These are phyloP conservation scores for Zapus hudsonius DNA, from an alignment of 2,113 vertebrate genomes.

Conservation along the genomic window DNA sequence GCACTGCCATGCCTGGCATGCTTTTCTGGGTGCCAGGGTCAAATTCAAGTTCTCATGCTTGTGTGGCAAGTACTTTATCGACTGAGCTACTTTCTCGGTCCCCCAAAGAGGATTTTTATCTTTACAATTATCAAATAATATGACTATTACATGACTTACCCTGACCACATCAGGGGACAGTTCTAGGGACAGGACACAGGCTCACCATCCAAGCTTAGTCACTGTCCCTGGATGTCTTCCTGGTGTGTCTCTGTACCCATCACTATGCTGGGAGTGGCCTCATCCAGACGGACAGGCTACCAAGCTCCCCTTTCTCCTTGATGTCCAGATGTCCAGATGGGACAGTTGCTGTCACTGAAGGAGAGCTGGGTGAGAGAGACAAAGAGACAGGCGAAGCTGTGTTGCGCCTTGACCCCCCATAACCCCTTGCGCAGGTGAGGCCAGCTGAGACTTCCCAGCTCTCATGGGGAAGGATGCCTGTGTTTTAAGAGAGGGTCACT, in stretches of 20 bases:
- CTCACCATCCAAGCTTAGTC: neutral
- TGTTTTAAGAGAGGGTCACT: neutral
- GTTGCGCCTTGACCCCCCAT: rapidly evolving
- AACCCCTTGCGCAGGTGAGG: neutral
- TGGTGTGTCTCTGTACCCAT: neutral
- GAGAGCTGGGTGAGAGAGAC: neutral
- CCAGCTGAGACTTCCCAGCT: too few species aligned
- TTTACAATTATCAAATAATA: neutral
- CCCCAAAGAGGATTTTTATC: neutral
- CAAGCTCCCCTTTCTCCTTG: neutral
- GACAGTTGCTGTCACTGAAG: neutral
- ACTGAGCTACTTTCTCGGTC: too few species aligned
- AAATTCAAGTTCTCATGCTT: too few species aligned
- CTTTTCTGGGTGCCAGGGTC: too few species aligned
- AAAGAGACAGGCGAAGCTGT: neutral
- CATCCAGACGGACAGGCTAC: neutral
- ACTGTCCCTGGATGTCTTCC: too few species aligned
- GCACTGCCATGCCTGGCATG: too few species aligned
- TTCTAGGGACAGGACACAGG: neutral
- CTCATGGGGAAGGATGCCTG: rapidly evolving
- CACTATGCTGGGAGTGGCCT: too few species aligned
- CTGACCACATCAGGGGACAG: neutral
- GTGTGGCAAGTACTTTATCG: too few species aligned
- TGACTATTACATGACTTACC: neutral
- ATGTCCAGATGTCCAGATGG: neutral